A percentile compares a stretch with the other conserved stretches of the same genome.
Evolutionary conservation across 2,888 invertebrate genomes (phyloP).

Genomic region (Marasmarcha lunaedactyla): DNA sequence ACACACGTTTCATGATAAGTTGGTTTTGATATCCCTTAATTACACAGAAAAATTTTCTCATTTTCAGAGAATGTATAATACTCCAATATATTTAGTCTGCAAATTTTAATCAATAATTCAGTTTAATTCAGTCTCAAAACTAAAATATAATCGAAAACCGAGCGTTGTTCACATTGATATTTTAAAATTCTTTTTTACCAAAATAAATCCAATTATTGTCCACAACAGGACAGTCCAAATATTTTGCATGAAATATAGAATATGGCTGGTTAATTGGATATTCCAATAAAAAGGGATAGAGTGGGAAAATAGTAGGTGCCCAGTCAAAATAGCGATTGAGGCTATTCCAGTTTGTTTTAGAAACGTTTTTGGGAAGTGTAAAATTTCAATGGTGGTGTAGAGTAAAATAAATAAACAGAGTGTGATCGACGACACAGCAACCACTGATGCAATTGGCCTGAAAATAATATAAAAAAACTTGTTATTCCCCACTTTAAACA

Average conservation of each 20-base stretch:
- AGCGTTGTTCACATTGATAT: constrained; percentile 7
- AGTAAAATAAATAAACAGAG: constrained; percentile 1
- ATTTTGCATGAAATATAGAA: constrained; percentile 9
- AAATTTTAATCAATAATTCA: neutral
- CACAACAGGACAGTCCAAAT: constrained; percentile 10
- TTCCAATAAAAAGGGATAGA: constrained; percentile 9
- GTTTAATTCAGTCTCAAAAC: neutral
- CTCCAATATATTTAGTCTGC: too few species aligned
- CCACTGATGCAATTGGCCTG: constrained; percentile 13
- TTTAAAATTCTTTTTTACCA: constrained; percentile 5
- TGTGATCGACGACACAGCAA: constrained; percentile 4
- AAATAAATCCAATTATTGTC: constrained; percentile 7
- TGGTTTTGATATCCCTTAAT: too few species aligned
- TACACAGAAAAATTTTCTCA: too few species aligned
- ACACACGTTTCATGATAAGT: too few species aligned
- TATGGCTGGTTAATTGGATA: constrained; percentile 6
- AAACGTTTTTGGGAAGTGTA: neutral
- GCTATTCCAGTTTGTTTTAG: neutral
- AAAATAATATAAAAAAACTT: neutral
- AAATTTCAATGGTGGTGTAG: constrained; percentile 5
- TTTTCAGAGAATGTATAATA: too few species aligned
- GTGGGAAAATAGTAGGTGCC: constrained; percentile 11
- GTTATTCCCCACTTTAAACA: too few species aligned
- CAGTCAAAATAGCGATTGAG: constrained; percentile 6
- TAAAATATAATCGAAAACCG: neutral